These are phyloP conservation scores for Syncerus caffer DNA, from an alignment of 2,797 vertebrate species.

Conservation along the genomic window DNA sequence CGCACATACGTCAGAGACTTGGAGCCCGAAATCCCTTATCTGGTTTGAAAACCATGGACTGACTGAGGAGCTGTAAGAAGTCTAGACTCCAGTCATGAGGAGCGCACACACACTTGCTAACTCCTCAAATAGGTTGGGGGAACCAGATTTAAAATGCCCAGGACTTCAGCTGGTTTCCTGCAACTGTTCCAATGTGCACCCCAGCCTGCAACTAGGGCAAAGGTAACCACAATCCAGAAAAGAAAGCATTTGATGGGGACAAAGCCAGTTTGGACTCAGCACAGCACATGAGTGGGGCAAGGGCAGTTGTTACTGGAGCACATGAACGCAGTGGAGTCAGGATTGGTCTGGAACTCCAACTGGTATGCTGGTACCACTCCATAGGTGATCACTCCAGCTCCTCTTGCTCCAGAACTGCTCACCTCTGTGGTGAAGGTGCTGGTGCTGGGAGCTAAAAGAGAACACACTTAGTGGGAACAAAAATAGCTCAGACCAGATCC, in stretches of 20 bases:
- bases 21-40: background rate
- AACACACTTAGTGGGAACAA: background rate
- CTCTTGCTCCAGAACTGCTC: background rate
- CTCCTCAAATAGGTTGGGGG: background rate
- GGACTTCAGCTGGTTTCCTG: background rate
- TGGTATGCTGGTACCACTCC: background rate
- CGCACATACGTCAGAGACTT: background rate
- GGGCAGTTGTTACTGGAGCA: background rate
- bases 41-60: background rate
- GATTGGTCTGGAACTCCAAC: background rate
- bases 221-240: background rate
- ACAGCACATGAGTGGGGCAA: background rate
- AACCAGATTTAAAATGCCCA: background rate
- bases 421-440: background rate
- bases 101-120: background rate
- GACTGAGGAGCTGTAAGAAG: background rate
- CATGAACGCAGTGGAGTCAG: background rate
- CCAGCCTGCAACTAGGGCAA: background rate
- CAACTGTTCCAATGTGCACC: background rate
- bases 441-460: background rate
- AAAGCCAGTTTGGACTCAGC: background rate
- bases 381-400: background rate
- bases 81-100: background rate
- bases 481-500: background rate
- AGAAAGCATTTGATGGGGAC: background rate